Conservation (phyloP, 2,113 vertebrate genomes). For the Condylura cristata region DNA sequence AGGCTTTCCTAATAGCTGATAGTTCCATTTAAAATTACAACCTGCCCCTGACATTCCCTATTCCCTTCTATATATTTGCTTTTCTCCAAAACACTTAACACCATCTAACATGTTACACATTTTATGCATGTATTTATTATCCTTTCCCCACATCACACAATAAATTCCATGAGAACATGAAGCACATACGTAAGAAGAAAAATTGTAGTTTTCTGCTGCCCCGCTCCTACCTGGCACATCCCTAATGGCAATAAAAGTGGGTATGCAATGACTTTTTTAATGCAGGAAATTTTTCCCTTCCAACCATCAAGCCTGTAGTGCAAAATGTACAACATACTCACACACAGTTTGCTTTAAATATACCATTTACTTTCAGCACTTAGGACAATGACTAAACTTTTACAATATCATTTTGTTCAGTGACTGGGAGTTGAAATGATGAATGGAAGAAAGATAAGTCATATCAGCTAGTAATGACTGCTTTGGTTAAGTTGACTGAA, state of each 20-base stretch:
- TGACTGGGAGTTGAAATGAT: not conserved
- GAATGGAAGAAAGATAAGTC: conserved; percentile 27
- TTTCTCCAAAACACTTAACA: not conserved
- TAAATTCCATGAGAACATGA: not conserved
- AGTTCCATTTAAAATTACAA: not conserved
- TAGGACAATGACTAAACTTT: not conserved
- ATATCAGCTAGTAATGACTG: not conserved
- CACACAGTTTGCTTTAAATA: not conserved
- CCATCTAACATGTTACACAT: not conserved
- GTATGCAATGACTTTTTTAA: not conserved
- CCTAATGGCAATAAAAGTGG: not conserved
- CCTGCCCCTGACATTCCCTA: not conserved
- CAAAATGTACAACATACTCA: conserved; percentile 42
- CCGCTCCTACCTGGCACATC: not conserved
- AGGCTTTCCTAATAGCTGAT: not conserved
- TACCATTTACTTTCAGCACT: not conserved
- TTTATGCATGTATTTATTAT: not conserved
- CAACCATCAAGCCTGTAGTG: conserved; percentile 32
- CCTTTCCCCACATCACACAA: not conserved
- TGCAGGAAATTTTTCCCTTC: not conserved
- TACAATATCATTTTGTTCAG: not conserved
- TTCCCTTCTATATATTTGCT: not conserved
- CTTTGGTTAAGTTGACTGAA: conserved; percentile 36
- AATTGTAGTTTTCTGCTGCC: not conserved
- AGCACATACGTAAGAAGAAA: not conserved